phyloP scores from a whole-genome alignment of 2,888 invertebrate genomes.

The Loripinus fragilis region DNA sequence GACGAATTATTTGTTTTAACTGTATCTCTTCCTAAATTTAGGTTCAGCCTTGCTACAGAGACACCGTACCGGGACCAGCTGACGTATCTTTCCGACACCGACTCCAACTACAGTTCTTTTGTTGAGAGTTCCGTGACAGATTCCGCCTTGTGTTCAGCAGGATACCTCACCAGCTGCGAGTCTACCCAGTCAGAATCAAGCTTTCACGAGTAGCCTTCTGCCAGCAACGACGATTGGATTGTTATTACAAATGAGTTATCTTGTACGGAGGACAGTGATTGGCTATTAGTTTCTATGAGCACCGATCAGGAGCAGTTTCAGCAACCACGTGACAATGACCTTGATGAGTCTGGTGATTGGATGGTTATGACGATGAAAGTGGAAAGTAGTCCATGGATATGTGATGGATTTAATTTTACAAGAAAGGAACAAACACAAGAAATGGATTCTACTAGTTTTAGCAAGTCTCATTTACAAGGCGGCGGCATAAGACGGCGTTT shows the following conservation, averaged over 20 bases:
- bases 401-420: background rate
- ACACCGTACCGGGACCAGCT: background rate
- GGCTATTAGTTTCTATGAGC: constrained; percentile 6
- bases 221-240: constrained; percentile 39
- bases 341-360: constrained; percentile 32
- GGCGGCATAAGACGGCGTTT: background rate
- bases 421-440: background rate
- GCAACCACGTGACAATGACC: background rate
- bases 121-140: background rate
- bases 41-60: background rate
- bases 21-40: background rate
- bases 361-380: constrained; percentile 44
- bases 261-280: constrained; percentile 2
- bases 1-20: too few species aligned
- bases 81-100: background rate
- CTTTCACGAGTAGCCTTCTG: background rate
- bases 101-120: background rate
- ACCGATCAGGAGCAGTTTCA: background rate
- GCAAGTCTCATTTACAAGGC: background rate
- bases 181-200: background rate
- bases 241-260: constrained; percentile 26
- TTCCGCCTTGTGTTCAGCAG: background rate
- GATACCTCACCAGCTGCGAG: background rate
- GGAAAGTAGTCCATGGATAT: background rate
- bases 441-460: background rate